Evolutionary conservation across 2,888 invertebrate species (phyloP).

Genomic region (Caenorhabditis zanzibari): DNA sequence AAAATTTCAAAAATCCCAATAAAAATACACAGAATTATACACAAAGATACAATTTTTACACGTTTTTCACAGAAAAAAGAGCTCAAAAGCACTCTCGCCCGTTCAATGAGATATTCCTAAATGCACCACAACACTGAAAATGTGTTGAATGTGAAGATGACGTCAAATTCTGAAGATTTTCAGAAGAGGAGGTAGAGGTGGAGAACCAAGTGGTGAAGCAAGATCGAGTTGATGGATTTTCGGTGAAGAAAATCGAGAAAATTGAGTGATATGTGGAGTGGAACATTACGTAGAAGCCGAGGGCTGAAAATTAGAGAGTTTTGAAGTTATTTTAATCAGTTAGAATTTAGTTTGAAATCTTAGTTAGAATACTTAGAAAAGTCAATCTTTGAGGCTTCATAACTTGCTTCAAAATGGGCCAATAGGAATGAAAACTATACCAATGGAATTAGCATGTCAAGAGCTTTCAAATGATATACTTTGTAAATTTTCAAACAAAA

Average conservation of each 20-base stretch:
- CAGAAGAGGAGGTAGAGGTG: constrained; percentile 25
- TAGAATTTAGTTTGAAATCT: too few species aligned
- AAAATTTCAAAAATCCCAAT: not conserved
- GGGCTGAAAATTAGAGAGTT: constrained; percentile 16
- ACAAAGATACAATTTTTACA: constrained; percentile 11
- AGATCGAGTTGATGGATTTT: constrained; percentile 46
- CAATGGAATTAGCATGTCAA: too few species aligned
- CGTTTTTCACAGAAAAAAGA: not conserved
- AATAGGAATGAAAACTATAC: too few species aligned
- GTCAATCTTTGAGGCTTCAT: too few species aligned
- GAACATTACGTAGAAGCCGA: constrained; percentile 55
- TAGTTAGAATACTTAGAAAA: too few species aligned
- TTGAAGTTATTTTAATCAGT: too few species aligned
- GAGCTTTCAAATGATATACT: too few species aligned
- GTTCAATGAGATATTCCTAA: constrained; percentile 41
- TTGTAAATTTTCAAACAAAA: too few species aligned
- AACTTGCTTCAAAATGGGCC: too few species aligned
- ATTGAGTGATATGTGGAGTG: constrained; percentile 60
- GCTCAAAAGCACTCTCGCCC: constrained; percentile 9
- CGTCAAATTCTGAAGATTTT: constrained; percentile 13
- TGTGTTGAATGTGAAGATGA: constrained; percentile 38
- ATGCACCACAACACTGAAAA: constrained; percentile 56
- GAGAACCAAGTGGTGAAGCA: constrained; percentile 55
- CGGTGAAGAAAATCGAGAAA: constrained; percentile 48
- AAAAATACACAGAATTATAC: not conserved